Evolutionary conservation across 1,140 invertebrate species (phyloP).

Genomic region (Andricus grossulariae): DNA sequence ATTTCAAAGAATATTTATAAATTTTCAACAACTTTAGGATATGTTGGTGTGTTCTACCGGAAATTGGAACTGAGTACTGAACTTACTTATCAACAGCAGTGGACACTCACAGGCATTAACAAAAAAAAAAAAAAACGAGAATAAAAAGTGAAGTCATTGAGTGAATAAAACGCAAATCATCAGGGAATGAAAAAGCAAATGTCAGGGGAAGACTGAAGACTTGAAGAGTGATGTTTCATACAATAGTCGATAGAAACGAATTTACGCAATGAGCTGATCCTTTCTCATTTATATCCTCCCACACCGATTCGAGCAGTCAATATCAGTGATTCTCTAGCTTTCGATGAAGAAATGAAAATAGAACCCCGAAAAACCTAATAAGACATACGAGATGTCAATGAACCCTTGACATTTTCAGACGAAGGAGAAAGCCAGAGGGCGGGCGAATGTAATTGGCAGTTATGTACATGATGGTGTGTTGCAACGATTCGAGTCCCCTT

Average conservation of each 20-base stretch:
- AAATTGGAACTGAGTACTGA: no score
- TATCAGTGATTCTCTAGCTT: background rate
- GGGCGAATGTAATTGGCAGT: conserved; percentile 62
- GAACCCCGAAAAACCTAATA: conserved; percentile 35
- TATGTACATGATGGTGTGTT: conserved; percentile 57
- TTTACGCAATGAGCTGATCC: background rate
- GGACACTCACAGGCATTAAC: no score
- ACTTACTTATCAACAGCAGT: no score
- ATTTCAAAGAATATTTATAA: no score
- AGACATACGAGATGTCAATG: conserved; percentile 58
- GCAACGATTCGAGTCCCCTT: conserved; percentile 49
- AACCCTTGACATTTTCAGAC: conserved; percentile 69
- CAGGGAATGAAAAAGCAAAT: background rate
- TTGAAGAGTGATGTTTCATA: background rate
- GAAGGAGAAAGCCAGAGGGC: conserved; percentile 66
- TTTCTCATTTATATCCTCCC: background rate
- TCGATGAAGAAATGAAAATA: background rate
- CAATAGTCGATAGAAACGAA: background rate
- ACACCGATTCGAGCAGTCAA: background rate
- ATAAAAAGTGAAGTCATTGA: background rate
- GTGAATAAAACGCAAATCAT: background rate
- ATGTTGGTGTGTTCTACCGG: no score
- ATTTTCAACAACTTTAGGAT: no score
- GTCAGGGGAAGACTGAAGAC: background rate
- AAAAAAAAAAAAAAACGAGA: no score